Evolutionary conservation across 2,888 invertebrate species (phyloP).

Genomic region (Scaptomyza reducta): DNA sequence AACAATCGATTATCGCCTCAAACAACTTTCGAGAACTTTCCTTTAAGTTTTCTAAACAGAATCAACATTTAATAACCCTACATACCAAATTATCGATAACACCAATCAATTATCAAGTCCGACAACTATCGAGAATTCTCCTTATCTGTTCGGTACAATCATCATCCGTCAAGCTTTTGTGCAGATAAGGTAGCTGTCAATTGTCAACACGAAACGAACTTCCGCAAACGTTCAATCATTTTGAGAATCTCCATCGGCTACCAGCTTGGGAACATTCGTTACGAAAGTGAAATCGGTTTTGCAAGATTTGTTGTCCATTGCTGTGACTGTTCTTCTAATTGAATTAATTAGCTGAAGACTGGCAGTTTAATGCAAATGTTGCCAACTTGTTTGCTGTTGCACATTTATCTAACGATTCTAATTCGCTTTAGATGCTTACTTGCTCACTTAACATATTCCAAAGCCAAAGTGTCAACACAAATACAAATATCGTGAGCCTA

Average conservation of each 20-base stretch:
- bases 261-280: constrained; percentile 3
- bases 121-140: not conserved
- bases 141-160: constrained; percentile 10
- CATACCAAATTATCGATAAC: not conserved
- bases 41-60: too few relatives aligned
- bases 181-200: constrained; percentile 69
- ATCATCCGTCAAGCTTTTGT: constrained; percentile 17
- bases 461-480: constrained; percentile 66
- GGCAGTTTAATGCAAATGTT: constrained; percentile 60
- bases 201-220: constrained; percentile 73
- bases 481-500: constrained; percentile 36
- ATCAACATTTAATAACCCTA: too few relatives aligned
- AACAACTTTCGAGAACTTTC: too few relatives aligned
- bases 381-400: constrained; percentile 31
- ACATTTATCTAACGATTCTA: constrained; percentile 41
- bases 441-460: constrained; percentile 40
- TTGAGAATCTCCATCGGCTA: not conserved
- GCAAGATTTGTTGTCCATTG: constrained; percentile 4
- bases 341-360: constrained; percentile 69
- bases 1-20: too few relatives aligned
- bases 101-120: not conserved
- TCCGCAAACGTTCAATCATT: constrained; percentile 76
- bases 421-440: constrained; percentile 45
- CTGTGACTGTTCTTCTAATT: constrained; percentile 57
- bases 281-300: constrained; percentile 38